Percentiles rank a stretch among this genome's conserved stretches.
Evolutionary conservation across 2,888 invertebrate species (phyloP).

Genomic region (Nephrocerus scutellatus): DNA sequence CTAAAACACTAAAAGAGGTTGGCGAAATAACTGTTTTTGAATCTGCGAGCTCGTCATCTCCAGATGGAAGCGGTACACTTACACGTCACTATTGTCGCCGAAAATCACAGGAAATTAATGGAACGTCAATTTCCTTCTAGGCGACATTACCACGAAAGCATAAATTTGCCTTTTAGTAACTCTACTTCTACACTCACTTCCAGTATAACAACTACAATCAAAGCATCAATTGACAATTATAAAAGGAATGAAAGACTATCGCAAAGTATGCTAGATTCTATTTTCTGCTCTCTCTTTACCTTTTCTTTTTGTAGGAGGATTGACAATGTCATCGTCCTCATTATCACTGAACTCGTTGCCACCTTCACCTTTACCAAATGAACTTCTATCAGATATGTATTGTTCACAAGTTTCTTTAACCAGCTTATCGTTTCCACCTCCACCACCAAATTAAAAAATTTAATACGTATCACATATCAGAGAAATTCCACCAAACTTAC

Average conservation of each 20-base stretch:
- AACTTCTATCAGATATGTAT: constrained; percentile 44
- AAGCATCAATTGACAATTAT: too few species aligned
- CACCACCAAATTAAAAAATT: constrained; percentile 29
- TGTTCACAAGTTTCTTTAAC: constrained; percentile 65
- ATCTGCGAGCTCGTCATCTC: constrained; percentile 49
- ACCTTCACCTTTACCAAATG: constrained; percentile 60
- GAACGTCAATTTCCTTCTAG: constrained; percentile 37
- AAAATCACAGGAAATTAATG: constrained; percentile 47
- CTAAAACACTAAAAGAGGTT: constrained; percentile 78
- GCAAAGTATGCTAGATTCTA: too few species aligned
- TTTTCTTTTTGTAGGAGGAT: constrained; percentile 17
- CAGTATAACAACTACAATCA: constrained; percentile 43
- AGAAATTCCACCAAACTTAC: too few species aligned
- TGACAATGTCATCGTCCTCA: constrained; percentile 72
- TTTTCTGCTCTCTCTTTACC: too few species aligned
- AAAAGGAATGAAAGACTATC: too few species aligned
- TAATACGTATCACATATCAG: constrained; percentile 15
- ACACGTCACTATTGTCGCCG: constrained; percentile 53
- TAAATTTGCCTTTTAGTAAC: constrained; percentile 42
- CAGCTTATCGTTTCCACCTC: constrained; percentile 67
- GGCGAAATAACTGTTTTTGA: constrained; percentile 59
- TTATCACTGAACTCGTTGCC: constrained; percentile 74
- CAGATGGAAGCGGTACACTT: constrained; percentile 55
- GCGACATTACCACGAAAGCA: constrained; percentile 41
- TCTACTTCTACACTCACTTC: constrained; percentile 47